phyloP scores from a whole-genome alignment of 2,888 invertebrate genomes.

The Aphidius colemani region DNA sequence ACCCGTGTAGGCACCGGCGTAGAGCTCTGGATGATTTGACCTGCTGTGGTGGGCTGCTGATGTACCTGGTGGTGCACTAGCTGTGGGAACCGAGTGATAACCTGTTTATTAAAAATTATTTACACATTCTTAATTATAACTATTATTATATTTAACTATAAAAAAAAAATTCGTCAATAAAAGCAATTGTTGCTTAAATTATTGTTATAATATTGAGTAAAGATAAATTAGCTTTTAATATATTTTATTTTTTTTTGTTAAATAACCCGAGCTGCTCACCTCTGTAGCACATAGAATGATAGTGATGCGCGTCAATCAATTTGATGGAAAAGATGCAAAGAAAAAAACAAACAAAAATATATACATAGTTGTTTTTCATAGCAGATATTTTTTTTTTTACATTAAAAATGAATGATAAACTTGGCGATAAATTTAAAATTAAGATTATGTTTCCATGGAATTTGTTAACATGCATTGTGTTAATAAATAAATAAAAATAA shows the following conservation, averaged over 20 bases:
- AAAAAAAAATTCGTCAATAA: background rate
- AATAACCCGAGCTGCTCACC: slow-evolving; percentile 56
- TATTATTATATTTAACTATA: background rate
- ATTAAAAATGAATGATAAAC: too few species aligned
- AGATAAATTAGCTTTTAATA: slow-evolving; percentile 27
- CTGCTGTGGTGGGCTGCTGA: slow-evolving; percentile 61
- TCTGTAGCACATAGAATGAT: slow-evolving; percentile 59
- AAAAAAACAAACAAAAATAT: slow-evolving; percentile 56
- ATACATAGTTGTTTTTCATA: slow-evolving; percentile 36
- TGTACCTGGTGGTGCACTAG: slow-evolving; percentile 61
- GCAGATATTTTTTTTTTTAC: slow-evolving; percentile 36
- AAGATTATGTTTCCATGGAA: slow-evolving; percentile 8
- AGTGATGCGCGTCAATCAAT: slow-evolving; percentile 59
- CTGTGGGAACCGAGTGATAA: slow-evolving; percentile 60
- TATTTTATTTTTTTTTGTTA: slow-evolving; percentile 30
- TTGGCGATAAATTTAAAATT: background rate
- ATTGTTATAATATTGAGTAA: background rate
- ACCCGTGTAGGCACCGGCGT: slow-evolving; percentile 74
- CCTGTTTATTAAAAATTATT: slow-evolving; percentile 44
- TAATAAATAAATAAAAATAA: too few species aligned
- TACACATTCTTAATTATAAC: background rate
- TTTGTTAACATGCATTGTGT: background rate
- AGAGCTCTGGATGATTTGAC: slow-evolving; percentile 67
- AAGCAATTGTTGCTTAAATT: too few species aligned
- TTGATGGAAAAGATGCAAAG: slow-evolving; percentile 54